Conservation (phyloP, 1,140 invertebrate genomes). For the Pissodes strobi region DNA sequence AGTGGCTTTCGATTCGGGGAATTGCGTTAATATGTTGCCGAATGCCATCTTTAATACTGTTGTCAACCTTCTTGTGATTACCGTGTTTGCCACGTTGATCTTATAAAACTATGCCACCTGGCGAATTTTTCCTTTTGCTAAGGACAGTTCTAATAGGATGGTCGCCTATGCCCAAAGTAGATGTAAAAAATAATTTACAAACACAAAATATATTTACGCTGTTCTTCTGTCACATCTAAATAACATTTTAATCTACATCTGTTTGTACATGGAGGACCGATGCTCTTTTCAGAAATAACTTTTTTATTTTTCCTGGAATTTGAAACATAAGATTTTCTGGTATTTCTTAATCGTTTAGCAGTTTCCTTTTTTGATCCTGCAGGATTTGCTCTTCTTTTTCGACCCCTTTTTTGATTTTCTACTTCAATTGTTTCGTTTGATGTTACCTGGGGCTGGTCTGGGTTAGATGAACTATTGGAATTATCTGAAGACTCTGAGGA, state of each 20-base stretch:
- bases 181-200: background rate
- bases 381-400: background rate
- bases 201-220: background rate
- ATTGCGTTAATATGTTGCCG: conserved; percentile 16
- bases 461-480: background rate
- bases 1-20: conserved; percentile 13
- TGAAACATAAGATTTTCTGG: too few relatives aligned
- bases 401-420: background rate
- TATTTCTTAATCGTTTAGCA: too few relatives aligned
- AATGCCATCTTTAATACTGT: conserved; percentile 13
- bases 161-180: too few relatives aligned
- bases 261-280: too few relatives aligned
- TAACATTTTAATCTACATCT: too few relatives aligned
- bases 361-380: background rate
- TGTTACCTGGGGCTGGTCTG: too few relatives aligned
- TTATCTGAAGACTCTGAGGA: too few relatives aligned
- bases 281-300: too few relatives aligned
- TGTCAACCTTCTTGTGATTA: conserved; percentile 19
- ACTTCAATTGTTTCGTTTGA: background rate
- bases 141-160: background rate
- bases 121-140: background rate
- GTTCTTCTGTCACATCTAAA: too few relatives aligned
- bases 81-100: conserved; percentile 6
- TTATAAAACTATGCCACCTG: background rate
- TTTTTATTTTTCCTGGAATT: too few relatives aligned